These are phyloP conservation scores for Cliona cf. orientalis DNA, from an alignment of 37 sponge, comb jelly and placozoan species.

Conservation along the genomic window DNA sequence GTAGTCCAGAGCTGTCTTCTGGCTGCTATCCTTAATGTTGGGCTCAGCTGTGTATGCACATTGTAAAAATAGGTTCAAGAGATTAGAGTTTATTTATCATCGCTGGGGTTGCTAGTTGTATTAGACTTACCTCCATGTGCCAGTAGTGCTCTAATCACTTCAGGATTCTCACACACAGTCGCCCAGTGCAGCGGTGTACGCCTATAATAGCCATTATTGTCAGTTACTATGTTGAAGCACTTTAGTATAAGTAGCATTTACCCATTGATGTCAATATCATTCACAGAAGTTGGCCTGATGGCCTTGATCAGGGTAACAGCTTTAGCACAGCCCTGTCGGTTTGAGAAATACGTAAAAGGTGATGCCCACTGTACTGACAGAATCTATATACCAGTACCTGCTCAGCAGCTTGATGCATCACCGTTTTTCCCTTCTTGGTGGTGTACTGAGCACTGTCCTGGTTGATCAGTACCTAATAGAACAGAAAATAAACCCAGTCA, in stretches of 20 bases:
- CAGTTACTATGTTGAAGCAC: background rate
- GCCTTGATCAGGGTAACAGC: conserved; percentile 56
- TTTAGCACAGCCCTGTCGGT: conserved; percentile 68
- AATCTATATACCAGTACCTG: too few relatives aligned
- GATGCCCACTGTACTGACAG: too few relatives aligned
- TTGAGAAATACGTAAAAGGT: background rate
- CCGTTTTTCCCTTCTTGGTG: conserved; percentile 75
- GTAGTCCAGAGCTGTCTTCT: conserved; percentile 67
- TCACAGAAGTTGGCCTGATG: conserved; percentile 56
- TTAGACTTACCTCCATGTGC: conserved; percentile 59
- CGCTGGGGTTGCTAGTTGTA: background rate
- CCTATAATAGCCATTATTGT: conserved; percentile 13
- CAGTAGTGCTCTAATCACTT: conserved; percentile 62
- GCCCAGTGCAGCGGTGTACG: conserved; percentile 94
- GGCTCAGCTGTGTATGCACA: conserved; percentile 48
- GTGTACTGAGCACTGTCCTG: conserved; percentile 38
- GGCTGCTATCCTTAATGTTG: conserved; percentile 40
- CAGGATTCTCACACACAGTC: conserved; percentile 82
- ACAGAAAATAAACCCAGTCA: background rate
- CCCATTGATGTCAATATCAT: conserved; percentile 70
- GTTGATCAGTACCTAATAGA: conserved; percentile 42
- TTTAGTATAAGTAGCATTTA: background rate
- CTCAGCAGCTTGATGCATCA: conserved; percentile 82
- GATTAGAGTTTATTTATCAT: background rate
- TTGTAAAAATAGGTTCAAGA: background rate